phyloP scores from a whole-genome alignment of 2,113 vertebrate genomes.

The Athene cunicularia region DNA sequence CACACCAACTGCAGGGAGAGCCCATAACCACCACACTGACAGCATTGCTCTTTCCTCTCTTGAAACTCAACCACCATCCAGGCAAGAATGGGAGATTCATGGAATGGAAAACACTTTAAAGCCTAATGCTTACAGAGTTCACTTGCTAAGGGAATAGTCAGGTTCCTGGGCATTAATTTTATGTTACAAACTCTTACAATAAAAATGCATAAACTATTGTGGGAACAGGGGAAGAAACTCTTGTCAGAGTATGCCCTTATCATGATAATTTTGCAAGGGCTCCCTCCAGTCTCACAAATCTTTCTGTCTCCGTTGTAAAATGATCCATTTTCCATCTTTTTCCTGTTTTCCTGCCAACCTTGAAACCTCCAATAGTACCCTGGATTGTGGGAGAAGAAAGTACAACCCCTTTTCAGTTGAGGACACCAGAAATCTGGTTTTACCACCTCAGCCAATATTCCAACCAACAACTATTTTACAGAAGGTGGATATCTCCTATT shows the following conservation, averaged over 20 bases:
- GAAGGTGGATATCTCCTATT: neutral
- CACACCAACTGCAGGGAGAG: neutral
- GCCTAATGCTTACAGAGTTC: neutral
- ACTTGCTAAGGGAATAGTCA: neutral
- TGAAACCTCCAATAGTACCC: neutral
- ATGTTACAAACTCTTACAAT: neutral
- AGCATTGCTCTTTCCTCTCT: neutral
- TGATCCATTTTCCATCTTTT: neutral
- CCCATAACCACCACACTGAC: neutral
- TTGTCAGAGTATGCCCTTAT: neutral
- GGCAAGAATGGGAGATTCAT: neutral
- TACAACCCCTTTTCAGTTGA: neutral
- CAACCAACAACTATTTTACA: neutral
- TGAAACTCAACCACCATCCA: neutral
- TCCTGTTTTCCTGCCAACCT: neutral
- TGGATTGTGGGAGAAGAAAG: neutral
- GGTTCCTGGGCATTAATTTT: neutral
- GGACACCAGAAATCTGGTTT: neutral
- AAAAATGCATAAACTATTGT: neutral
- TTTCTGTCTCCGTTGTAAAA: neutral
- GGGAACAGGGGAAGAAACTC: neutral
- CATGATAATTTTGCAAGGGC: neutral
- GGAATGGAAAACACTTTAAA: neutral
- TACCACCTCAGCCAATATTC: neutral
- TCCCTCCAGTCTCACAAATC: neutral